phyloP scores from a whole-genome alignment of 2,888 invertebrate species.

The Drosophila borealis region DNA sequence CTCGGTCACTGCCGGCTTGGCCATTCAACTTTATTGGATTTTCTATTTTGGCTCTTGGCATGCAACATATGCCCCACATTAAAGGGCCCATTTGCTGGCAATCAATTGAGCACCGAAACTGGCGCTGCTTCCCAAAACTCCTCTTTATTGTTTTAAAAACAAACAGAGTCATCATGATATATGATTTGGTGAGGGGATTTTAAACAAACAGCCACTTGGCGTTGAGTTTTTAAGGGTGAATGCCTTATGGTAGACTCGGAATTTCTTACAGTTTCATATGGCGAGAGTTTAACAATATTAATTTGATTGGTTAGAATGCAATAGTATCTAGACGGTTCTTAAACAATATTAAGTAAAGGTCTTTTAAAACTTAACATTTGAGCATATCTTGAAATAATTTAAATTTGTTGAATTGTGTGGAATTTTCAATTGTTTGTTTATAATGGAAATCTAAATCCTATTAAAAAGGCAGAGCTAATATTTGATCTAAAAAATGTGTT shows the following conservation, averaged over 20 bases:
- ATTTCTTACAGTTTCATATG: background rate
- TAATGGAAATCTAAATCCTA: slow-evolving; percentile 5
- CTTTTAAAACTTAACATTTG: background rate
- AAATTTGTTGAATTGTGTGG: background rate
- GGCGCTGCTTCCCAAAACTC: slow-evolving; percentile 15
- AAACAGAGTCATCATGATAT: slow-evolving; percentile 28
- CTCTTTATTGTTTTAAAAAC: slow-evolving; percentile 28
- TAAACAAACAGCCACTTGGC: slow-evolving; percentile 1
- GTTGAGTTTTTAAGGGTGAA: background rate
- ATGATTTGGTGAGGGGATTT: slow-evolving; percentile 31
- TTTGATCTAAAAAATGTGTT: background rate
- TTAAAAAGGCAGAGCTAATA: background rate
- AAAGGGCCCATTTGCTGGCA: slow-evolving; percentile 53
- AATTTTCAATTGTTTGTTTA: background rate
- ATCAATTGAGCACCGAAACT: slow-evolving; percentile 32
- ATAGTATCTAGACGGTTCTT: too few relatives aligned
- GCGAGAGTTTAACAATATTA: background rate
- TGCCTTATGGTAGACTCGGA: slow-evolving; percentile 8
- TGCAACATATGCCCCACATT: slow-evolving; percentile 55
- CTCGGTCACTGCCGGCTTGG: slow-evolving; percentile 34
- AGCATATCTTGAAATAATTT: background rate
- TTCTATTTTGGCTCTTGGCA: slow-evolving; percentile 37
- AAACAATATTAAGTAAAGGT: too few relatives aligned
- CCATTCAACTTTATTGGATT: slow-evolving; percentile 75
- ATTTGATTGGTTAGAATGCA: too few relatives aligned